A percentile compares a stretch with the other conserved stretches of the same genome.
Conservation (phyloP, 2,113 vertebrate genomes). For the Poecile atricapillus region DNA sequence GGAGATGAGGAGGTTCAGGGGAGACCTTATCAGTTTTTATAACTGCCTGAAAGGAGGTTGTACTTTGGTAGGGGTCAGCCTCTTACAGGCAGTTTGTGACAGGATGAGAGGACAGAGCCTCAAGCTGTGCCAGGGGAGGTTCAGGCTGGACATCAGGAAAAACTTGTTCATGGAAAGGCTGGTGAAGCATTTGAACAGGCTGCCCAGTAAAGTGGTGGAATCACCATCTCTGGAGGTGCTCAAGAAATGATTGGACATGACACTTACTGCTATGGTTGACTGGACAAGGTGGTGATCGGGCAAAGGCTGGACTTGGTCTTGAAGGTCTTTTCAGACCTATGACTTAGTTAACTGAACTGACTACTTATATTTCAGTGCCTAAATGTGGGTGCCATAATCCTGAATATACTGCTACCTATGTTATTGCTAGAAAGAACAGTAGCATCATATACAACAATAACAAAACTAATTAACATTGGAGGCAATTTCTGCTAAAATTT, state of each 20-base stretch:
- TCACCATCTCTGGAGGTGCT: not conserved
- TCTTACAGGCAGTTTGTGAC: not conserved
- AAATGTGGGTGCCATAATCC: not conserved
- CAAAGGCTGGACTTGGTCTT: not conserved
- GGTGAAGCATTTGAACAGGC: not conserved
- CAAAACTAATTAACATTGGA: not conserved
- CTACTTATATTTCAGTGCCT: not conserved
- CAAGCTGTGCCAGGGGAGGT: not conserved
- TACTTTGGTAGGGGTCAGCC: too few relatives aligned
- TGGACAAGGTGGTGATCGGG: rapidly evolving
- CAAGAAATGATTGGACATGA: not conserved
- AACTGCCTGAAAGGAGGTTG: not conserved
- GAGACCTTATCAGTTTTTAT: not conserved
- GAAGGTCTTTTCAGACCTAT: not conserved
- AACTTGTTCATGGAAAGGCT: not conserved
- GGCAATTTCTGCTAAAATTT: not conserved
- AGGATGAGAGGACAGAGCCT: not conserved
- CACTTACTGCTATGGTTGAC: not conserved
- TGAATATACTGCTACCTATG: not conserved
- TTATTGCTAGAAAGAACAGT: not conserved
- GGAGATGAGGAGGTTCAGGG: not conserved
- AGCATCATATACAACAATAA: not conserved
- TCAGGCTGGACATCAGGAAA: not conserved
- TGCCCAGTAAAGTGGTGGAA: not conserved
- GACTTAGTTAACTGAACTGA: not conserved